Percentiles rank a stretch among this genome's conserved stretches.
phyloP scores from a whole-genome alignment of 2,888 invertebrate genomes.

The Nudaria mundana region DNA sequence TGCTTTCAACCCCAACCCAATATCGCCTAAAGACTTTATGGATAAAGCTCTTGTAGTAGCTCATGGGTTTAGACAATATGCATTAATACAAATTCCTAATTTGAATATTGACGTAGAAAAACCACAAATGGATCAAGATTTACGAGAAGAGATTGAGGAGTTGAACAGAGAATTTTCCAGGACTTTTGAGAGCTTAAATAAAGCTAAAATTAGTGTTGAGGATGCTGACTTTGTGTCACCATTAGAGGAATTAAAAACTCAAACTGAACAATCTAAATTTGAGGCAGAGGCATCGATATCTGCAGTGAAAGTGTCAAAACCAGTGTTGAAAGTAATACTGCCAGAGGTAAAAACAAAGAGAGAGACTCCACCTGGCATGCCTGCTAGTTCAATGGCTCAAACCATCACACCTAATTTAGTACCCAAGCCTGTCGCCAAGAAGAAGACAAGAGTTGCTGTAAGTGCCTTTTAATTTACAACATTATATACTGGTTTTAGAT shows the following conservation, averaged over 20 bases:
- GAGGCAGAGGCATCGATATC: not conserved
- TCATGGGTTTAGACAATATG: slow-evolving; percentile 85
- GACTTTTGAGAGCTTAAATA: slow-evolving; percentile 64
- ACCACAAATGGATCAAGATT: slow-evolving; percentile 51
- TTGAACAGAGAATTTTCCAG: slow-evolving; percentile 69
- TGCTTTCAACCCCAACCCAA: slow-evolving; percentile 47
- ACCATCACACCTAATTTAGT: slow-evolving; percentile 2
- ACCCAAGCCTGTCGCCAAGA: slow-evolving; percentile 66
- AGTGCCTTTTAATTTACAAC: slow-evolving; percentile 42
- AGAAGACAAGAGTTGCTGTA: slow-evolving; percentile 65
- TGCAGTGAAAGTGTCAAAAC: not conserved
- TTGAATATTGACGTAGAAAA: slow-evolving; percentile 40
- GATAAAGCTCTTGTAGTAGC: slow-evolving; percentile 86
- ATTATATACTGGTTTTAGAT: too few species aligned
- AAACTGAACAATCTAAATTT: slow-evolving; percentile 2
- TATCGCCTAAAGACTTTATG: slow-evolving; percentile 64
- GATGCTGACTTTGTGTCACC: slow-evolving; percentile 36
- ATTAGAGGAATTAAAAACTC: slow-evolving; percentile 31
- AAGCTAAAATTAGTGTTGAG: slow-evolving; percentile 25
- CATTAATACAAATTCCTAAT: slow-evolving; percentile 58
- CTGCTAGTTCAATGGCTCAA: slow-evolving; percentile 6
- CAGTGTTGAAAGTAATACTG: not conserved
- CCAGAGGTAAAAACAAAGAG: not conserved
- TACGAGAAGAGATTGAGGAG: slow-evolving; percentile 64
- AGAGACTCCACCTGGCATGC: not conserved